Evolutionary conservation across 1,140 invertebrate genomes (phyloP).

Genomic region (Lepidurus couesii): DNA sequence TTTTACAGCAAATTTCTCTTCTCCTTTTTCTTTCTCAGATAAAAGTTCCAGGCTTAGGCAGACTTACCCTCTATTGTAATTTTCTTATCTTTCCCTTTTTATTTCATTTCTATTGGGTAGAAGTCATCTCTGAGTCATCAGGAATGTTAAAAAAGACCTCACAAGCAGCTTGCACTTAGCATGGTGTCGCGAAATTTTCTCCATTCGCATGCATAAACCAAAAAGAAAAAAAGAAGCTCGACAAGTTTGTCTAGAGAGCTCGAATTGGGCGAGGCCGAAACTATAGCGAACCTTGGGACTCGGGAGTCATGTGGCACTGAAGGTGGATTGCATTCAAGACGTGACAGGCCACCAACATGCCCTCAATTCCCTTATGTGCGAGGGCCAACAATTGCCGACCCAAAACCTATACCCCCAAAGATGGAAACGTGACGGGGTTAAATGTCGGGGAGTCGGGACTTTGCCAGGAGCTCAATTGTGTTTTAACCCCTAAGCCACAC

Average conservation of each 20-base stretch:
- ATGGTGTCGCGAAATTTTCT: background rate
- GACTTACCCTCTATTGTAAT: background rate
- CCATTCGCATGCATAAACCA: slow-evolving; percentile 6
- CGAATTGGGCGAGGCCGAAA: background rate
- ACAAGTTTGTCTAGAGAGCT: background rate
- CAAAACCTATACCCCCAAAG: background rate
- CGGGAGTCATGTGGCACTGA: background rate
- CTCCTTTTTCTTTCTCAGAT: too few species aligned
- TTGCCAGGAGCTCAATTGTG: background rate
- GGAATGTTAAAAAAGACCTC: background rate
- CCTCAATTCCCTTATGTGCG: slow-evolving; percentile 5
- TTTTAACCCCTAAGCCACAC: background rate
- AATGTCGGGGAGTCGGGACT: background rate
- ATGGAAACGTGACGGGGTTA: slow-evolving; percentile 10
- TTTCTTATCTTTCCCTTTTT: background rate
- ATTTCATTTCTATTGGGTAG: background rate
- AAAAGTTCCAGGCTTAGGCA: background rate
- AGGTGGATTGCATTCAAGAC: slow-evolving; percentile 5
- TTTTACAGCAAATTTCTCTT: background rate
- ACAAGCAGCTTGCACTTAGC: slow-evolving; percentile 1
- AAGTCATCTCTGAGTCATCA: slow-evolving; percentile 15
- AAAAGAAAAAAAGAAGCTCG: background rate
- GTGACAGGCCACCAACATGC: background rate
- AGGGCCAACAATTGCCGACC: background rate
- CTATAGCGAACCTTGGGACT: too few species aligned